Evolutionary conservation across 2,113 vertebrate species (phyloP).

Genomic region (Gavia stellata): DNA sequence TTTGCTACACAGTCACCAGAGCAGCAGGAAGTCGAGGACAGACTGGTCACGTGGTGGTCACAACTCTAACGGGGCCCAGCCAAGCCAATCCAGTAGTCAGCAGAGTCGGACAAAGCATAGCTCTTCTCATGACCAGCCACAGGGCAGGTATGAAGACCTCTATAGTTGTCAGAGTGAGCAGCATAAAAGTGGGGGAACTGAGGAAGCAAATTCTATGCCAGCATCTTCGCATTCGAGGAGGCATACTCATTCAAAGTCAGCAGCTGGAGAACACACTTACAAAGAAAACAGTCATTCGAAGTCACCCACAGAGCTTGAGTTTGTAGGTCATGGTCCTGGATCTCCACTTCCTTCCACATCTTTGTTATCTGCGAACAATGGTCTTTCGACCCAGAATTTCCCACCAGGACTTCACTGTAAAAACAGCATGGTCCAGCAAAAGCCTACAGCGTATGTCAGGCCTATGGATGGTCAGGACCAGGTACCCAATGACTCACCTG

Average conservation of each 20-base stretch:
- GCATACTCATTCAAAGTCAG: conserved; percentile 73
- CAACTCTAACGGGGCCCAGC: conserved; percentile 58
- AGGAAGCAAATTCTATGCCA: conserved; percentile 76
- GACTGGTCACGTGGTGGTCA: conserved; percentile 84
- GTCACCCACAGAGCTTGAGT: conserved; percentile 81
- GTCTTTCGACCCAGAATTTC: conserved; percentile 85
- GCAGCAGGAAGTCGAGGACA: conserved; percentile 81
- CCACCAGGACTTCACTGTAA: conserved; percentile 86
- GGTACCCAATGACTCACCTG: conserved; percentile 85
- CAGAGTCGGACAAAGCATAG: conserved; percentile 78
- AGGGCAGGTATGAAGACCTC: conserved; percentile 82
- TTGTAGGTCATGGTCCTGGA: conserved; percentile 73
- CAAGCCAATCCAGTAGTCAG: conserved; percentile 69
- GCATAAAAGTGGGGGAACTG: conserved; percentile 72
- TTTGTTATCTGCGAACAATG: conserved; percentile 76
- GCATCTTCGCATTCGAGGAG: conserved; percentile 76
- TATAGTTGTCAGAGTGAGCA: conserved; percentile 84
- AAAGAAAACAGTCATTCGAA: conserved; percentile 81
- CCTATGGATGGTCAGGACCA: conserved; percentile 96
- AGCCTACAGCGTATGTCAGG: conserved; percentile 90
- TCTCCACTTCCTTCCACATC: conserved; percentile 90
- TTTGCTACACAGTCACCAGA: conserved; percentile 73
- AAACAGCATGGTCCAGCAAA: conserved; percentile 84
- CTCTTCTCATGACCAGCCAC: conserved; percentile 76
- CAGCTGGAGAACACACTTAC: conserved; percentile 70